Evolutionary conservation across 2,113 vertebrate genomes (phyloP), one percentile per base, ranked within the genome.

Genomic region (Calonectris borealis): DNA sequence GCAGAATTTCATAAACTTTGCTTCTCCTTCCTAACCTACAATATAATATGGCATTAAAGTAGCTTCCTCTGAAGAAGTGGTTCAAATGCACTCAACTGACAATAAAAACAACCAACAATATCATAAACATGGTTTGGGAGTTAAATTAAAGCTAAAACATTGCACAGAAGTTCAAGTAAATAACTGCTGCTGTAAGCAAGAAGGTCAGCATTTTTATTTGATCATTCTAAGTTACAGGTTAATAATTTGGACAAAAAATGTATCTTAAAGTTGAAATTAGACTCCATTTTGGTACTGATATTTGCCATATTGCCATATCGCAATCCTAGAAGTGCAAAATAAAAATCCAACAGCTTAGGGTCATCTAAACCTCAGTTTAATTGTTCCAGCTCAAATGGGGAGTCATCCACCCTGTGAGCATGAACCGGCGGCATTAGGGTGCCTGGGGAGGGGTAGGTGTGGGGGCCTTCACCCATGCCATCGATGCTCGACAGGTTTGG

Each of bases 401-500:
- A 79, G 38, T 34, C 6, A 3, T 58, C 20, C 16, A 40, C 18
- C 7, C 34, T 51, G 36, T 15, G 15, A 60, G 27, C 3, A 10
- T 13, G 55, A 66, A 19, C 15, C 1, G 2, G 22, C 13, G 61
- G 2, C 24, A 13, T 11, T 34, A 52, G 8, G 9, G 14, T 75
- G 14, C 32, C 51, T 3, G 10, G 17, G 16, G 22, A 70, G 22
- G 20, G 40, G 26, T 1, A 4, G 31, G 16, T 2, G 0, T 38
- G 17, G 29, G 15, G 36, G 4, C 20, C 31, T 48, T 83, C 21
- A 9, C 11, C 7, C 16, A 14, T 10, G 3, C 54, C 7, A 5
- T 48, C 0, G 0, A n/a, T 7, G 17, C 34, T 32, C 2, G 0
- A 22, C 3, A 4, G 16, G 13, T 66, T 77, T 65, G 49, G 54